phyloP scores from a whole-genome alignment of 2,113 vertebrate genomes.

The Larimichthys crocea region DNA sequence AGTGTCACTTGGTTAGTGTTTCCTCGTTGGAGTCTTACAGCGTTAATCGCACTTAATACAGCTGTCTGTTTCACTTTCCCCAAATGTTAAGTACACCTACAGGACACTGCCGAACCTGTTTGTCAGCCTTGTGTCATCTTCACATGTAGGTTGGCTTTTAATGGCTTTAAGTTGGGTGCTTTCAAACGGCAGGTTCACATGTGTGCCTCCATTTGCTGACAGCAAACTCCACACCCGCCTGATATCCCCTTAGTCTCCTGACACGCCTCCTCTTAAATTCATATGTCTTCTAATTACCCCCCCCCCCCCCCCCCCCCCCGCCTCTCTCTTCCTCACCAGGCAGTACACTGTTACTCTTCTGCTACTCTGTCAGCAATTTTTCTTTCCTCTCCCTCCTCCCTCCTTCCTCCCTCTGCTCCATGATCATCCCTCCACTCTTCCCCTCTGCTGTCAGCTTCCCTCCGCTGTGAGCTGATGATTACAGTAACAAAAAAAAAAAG shows the following conservation, averaged over 20 bases:
- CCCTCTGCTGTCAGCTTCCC: slow-evolving; percentile 25
- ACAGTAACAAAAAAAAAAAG: slow-evolving; percentile 53
- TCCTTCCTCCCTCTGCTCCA: neutral
- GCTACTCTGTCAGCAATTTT: slow-evolving; percentile 45
- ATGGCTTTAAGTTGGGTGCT: slow-evolving; percentile 10
- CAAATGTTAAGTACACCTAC: neutral
- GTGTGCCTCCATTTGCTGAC: slow-evolving; percentile 3
- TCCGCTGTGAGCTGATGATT: slow-evolving; percentile 72
- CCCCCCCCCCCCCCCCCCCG: neutral
- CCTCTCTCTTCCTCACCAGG: slow-evolving; percentile 10
- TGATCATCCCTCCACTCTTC: slow-evolving; percentile 25
- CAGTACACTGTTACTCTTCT: slow-evolving; percentile 6
- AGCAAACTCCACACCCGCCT: slow-evolving; percentile 11
- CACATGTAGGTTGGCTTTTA: slow-evolving; percentile 31
- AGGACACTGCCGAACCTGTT: slow-evolving; percentile 44
- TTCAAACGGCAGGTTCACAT: slow-evolving; percentile 13
- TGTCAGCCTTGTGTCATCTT: slow-evolving; percentile 22
- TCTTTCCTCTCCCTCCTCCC: neutral
- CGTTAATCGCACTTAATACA: neutral
- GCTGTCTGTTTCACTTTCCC: slow-evolving; percentile 35
- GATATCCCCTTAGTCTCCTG: slow-evolving; percentile 15
- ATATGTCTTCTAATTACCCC: slow-evolving; percentile 76
- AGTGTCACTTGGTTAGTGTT: neutral
- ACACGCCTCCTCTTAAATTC: slow-evolving; percentile 43
- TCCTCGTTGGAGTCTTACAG: neutral